Percentiles rank a stretch among this genome's conserved stretches.
Evolutionary conservation across 2,113 vertebrate genomes (phyloP).

Genomic region (Pristiophorus japonicus): DNA sequence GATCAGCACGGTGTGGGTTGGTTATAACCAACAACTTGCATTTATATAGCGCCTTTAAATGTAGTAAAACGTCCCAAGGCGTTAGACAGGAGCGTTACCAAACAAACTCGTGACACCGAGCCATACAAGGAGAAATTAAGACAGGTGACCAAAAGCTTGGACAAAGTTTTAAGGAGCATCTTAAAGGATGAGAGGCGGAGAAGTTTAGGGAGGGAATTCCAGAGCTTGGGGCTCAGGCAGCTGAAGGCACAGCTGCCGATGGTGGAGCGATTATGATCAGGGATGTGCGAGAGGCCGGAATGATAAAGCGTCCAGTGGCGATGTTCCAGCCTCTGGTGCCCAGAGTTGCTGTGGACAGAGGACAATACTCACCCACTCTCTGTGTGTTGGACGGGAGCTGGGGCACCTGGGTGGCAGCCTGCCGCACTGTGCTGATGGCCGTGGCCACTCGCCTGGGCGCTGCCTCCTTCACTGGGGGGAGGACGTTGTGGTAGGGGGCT

Average conservation of each 20-base stretch:
- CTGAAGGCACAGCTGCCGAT: no score
- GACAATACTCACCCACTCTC: constrained; percentile 67
- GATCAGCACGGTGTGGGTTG: neutral
- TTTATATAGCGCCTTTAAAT: neutral
- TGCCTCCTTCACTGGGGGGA: constrained; percentile 54
- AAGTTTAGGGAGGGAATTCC: no score
- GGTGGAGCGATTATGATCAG: no score
- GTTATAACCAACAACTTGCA: neutral
- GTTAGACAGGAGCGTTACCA: neutral
- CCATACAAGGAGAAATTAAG: neutral
- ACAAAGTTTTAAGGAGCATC: no score
- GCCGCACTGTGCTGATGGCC: constrained; percentile 68
- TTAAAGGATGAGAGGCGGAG: no score
- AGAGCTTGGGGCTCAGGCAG: no score
- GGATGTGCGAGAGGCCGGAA: no score
- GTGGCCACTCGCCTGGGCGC: constrained; percentile 57
- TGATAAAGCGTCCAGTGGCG: neutral
- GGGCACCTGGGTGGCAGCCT: constrained; percentile 79
- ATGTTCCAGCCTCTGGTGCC: neutral
- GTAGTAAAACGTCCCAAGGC: no score
- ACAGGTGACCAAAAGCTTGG: neutral
- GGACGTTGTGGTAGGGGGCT: constrained; percentile 55
- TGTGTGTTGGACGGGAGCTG: constrained; percentile 59
- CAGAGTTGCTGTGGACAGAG: fast-evolving
- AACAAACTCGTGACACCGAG: neutral